Conservation (phyloP, 1,140 invertebrate genomes). For the Gryllus bimaculatus region DNA sequence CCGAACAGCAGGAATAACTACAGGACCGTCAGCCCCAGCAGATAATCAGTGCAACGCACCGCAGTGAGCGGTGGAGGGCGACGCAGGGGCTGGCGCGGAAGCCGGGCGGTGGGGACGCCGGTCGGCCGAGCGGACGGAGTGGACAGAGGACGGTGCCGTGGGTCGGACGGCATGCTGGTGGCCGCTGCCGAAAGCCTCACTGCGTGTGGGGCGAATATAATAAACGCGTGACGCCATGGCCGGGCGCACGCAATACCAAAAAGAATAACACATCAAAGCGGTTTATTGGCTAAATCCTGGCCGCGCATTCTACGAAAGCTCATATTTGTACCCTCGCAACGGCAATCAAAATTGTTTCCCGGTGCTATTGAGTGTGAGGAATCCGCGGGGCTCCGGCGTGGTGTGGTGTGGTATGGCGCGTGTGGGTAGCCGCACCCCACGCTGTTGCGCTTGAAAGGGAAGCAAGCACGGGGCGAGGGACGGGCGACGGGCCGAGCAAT, state of each 20-base stretch:
- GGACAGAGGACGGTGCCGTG: too few relatives aligned
- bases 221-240: neutral
- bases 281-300: neutral
- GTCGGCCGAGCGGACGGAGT: too few relatives aligned
- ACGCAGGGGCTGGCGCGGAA: too few relatives aligned
- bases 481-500: neutral
- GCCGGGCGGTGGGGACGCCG: too few relatives aligned
- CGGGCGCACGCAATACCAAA: neutral
- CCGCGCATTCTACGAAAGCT: neutral
- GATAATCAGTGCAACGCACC: too few relatives aligned
- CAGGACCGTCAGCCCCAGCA: too few relatives aligned
- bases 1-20: too few relatives aligned
- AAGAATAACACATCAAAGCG: conserved; percentile 4
- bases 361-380: neutral
- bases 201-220: neutral
- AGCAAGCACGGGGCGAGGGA: neutral
- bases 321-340: neutral
- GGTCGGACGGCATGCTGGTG: too few relatives aligned
- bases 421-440: neutral
- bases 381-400: neutral
- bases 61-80: too few relatives aligned
- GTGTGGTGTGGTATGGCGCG: too few relatives aligned
- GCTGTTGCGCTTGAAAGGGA: neutral
- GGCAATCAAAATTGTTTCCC: conserved; percentile 4
- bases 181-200: too few relatives aligned